phyloP scores from a whole-genome alignment of 2,113 vertebrate genomes.

The Nipponia nippon region DNA sequence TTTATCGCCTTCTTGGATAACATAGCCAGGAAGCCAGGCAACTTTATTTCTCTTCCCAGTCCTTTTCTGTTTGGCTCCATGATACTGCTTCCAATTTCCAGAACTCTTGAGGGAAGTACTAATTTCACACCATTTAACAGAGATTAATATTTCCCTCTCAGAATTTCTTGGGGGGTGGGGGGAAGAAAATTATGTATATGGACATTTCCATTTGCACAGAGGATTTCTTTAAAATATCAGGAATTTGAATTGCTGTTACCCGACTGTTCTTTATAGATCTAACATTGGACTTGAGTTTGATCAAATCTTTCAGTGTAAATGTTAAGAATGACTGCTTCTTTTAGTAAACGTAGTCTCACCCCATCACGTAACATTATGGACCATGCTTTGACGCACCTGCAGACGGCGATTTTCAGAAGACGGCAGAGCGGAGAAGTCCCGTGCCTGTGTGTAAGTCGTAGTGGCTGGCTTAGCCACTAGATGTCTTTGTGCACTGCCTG shows the following conservation, averaged over 20 bases:
- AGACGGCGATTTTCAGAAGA: background rate
- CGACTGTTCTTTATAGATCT: fast-evolving
- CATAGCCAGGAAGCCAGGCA: background rate
- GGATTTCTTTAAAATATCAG: background rate
- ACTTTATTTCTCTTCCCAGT: background rate
- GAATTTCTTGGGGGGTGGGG: background rate
- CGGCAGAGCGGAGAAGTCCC: background rate
- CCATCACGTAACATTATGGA: background rate
- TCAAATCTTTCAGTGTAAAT: fast-evolving
- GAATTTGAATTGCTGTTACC: background rate
- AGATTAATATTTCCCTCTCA: background rate
- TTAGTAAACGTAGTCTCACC: background rate
- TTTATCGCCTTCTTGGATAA: background rate
- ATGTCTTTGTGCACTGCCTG: background rate
- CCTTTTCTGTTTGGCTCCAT: background rate
- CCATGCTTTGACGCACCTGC: background rate
- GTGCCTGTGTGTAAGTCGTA: background rate
- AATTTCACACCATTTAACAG: background rate
- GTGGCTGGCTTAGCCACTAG: background rate
- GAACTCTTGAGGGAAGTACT: background rate
- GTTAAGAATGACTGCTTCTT: background rate
- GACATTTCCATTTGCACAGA: background rate
- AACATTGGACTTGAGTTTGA: fast-evolving
- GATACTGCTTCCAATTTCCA: background rate
- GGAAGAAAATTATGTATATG: fast-evolving